phyloP scores from a whole-genome alignment of 1,140 invertebrate genomes.

The Bombus impatiens region DNA sequence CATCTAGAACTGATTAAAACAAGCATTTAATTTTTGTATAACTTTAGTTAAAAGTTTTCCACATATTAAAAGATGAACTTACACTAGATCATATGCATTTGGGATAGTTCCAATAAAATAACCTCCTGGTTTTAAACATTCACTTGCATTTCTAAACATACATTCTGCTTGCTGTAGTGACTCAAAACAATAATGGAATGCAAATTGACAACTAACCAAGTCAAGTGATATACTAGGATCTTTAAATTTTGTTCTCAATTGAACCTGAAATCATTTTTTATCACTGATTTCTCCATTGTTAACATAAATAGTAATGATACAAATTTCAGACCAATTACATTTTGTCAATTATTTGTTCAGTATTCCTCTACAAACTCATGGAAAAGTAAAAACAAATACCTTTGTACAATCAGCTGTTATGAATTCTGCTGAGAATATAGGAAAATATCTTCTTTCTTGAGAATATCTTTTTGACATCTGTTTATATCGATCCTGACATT shows the following conservation, averaged over 20 bases:
- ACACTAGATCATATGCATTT: constrained; percentile 95
- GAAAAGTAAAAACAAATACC: constrained; percentile 79
- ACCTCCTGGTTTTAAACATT: constrained; percentile 93
- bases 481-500: constrained; percentile 89
- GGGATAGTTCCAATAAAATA: constrained; percentile 98
- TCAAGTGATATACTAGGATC: constrained; percentile 92
- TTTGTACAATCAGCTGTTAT: constrained; percentile 95
- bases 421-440: constrained; percentile 93
- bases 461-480: constrained; percentile 76
- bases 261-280: constrained; percentile 82
- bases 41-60: constrained; percentile 10
- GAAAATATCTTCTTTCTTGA: constrained; percentile 73
- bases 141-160: constrained; percentile 96
- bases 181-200: constrained; percentile 98
- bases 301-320: constrained; percentile 6
- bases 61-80: constrained; percentile 71
- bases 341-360: neutral
- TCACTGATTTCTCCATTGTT: constrained; percentile 61
- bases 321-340: neutral
- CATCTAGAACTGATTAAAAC: constrained; percentile 83
- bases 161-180: constrained; percentile 93
- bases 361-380: neutral
- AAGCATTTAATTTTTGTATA: neutral
- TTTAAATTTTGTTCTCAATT: constrained; percentile 87
- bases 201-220: constrained; percentile 98